Conservation (phyloP, 2,888 invertebrate species). For the Monopis laevigella region DNA sequence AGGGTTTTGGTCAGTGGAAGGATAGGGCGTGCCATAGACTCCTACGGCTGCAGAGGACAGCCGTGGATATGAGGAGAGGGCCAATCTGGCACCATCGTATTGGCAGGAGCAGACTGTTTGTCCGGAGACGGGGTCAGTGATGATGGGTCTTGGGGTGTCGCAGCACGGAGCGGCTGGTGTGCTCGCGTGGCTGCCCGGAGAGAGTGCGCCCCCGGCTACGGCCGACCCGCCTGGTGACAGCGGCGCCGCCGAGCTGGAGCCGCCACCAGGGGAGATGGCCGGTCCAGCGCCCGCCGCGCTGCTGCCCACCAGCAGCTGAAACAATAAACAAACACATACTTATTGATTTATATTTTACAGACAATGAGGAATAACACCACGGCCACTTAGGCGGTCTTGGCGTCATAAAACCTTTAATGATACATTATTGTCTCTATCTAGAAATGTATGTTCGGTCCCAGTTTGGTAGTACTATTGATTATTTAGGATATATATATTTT, state of each 20-base stretch:
- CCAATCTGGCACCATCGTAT: slow-evolving; percentile 88
- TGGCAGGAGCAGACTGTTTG: slow-evolving; percentile 95
- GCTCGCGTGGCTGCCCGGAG: slow-evolving; percentile 65
- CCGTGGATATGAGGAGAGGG: slow-evolving; percentile 81
- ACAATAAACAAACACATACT: too few relatives aligned
- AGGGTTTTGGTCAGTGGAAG: slow-evolving; percentile 90
- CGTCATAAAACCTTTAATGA: too few relatives aligned
- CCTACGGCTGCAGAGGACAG: slow-evolving; percentile 80
- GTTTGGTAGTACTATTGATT: too few relatives aligned
- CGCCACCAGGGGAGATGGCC: slow-evolving; percentile 76
- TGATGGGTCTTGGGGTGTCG: slow-evolving; percentile 90
- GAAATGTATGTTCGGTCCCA: too few relatives aligned
- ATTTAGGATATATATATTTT: too few relatives aligned
- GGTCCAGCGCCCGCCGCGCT: slow-evolving; percentile 79
- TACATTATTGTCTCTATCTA: too few relatives aligned
- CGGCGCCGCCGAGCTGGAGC: slow-evolving; percentile 78
- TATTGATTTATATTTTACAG: too few relatives aligned
- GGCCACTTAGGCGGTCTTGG: too few relatives aligned
- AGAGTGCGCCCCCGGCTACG: slow-evolving; percentile 66
- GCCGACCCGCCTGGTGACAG: slow-evolving; percentile 77
- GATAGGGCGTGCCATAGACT: slow-evolving; percentile 88
- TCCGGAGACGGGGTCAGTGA: slow-evolving; percentile 92
- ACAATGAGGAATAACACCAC: too few relatives aligned
- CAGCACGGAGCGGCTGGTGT: slow-evolving; percentile 76
- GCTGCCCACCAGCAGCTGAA: slow-evolving; percentile 78